Base-by-base conservation (phyloP, 2,113 vertebrate species). In the Zosterops borbonicus region DNA sequence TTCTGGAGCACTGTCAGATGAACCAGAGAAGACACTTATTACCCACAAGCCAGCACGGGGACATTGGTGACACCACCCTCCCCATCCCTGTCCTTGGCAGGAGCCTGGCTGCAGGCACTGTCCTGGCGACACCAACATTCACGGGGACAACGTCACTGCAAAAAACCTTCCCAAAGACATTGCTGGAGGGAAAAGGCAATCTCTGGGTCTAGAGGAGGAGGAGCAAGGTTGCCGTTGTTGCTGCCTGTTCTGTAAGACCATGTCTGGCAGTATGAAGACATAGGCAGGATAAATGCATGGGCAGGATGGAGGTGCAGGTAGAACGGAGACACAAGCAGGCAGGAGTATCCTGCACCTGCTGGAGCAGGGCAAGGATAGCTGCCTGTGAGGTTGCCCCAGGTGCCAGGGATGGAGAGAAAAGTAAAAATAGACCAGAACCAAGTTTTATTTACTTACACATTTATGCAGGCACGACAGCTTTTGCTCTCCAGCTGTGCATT, bases 201-300 rank as follows among this genome's bases (percentile, higher is more conserved):
- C 53, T n/a, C 46, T 59, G 63, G 31, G 31, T 28, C 9, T 53
- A 7, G 42, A 53, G 67, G 9, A 53, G 67, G 9, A 60, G 68
- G 33, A 81, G 27, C 2, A 6, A 7, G 58, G 28, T 42, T 49
- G 52, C 28, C 5, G 2, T 3, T 4, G 17, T 9, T 18, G n/a
- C 85, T 3, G 12, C 31, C 52, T 22, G 27, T 29, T 79, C 8
- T 19, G 22, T 47, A 33, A 24, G 5, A 42, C 5, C 29, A 4
- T 4, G 1, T 15, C 46, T 27, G 9, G 18, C 0, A 1, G 21
- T 28, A 6, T 39, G 27, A 12, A 39, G 58, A 25, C 16, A 8
- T 4, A 29, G 27, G n/a, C 8, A 11, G 50, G n/a, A 56, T 39
- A 49, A 31, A 49, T 22, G 22, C 35, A 25, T 0, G 0, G 47